Base-by-base conservation (phyloP, 2,797 vertebrate species). In the Neosilurus hyrtlii region DNA sequence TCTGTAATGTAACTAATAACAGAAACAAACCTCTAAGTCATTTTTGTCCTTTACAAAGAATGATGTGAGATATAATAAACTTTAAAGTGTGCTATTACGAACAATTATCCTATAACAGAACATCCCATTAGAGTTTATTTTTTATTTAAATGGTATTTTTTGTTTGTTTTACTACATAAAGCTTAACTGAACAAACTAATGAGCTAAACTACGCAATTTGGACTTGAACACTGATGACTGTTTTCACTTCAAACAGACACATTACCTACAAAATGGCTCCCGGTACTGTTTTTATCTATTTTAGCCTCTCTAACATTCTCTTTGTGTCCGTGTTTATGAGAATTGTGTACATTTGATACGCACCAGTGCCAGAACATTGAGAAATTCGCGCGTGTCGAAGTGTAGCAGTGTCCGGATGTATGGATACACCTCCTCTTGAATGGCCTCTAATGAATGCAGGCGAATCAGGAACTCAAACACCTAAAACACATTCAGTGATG, bases 341-440 rank as follows among this genome's bases (percentile, higher is more conserved):
- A 54, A 30, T 2, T 73, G 51, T 26, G 70, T 54, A 54, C 15
- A 57, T n/a, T 43, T 61, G 37, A 66, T 37, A 81, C 96, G 94
- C 91, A 99, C 98, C 97, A 99, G 93, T 8, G 98, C 97, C 9
- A 99, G 94, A 49, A 99, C 98, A 1, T 99, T 99, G 71, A 99
- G 96, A 91, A 99, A 99, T 73, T 99, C 98, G 56, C 97, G 93
- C 0, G 98, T 98, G 89, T 99, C 97, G 0, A 99, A 99, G 92
- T 98, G 97, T 49, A 99, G 94, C 74, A 99, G 92, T 1, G 97
- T 99, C 2, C 94, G 94, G 30, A 99, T 89, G 0, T 94, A 96
- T 0, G 97, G 97, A 86, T 98, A 98, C 61, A 99, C 91, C 85
- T 97, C 96, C 91, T 99, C 95, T 14, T 88, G 90, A 0, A 93